Evolutionary conservation across 2,797 vertebrate species (phyloP), one percentile per base, ranked within the genome.

Genomic region (Gallinago nigripennis): DNA sequence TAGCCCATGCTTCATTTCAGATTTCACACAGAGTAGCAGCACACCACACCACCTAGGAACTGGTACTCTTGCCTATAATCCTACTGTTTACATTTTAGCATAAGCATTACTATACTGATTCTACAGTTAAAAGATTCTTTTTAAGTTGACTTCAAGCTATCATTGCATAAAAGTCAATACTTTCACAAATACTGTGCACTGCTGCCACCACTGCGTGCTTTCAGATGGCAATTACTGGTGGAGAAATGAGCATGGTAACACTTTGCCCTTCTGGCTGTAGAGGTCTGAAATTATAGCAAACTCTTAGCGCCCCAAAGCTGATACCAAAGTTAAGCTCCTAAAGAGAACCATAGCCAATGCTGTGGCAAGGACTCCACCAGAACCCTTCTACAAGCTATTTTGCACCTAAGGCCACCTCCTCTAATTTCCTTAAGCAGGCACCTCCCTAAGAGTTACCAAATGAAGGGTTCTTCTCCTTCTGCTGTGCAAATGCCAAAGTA

Each of bases 221-320:
- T 84, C 65, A 71, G 57, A 45, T 21, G 25, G 48, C 57, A 73
- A 35, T 46, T 51, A 17, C 33, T 61, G 35, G 8, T 75, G 61
- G 4, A 70, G 66, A 75, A 78, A 81, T 0, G 5, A 39, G 17
- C 31, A 25, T 0, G 1, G 8, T 4, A 69, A 39, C 39, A 30
- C 10, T 57, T 69, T 33, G 70, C 25, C 46, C 30, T 66, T 60
- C 37, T 24, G 39, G 28, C 9, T 48, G 12, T 6, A 60, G 46
- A 46, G 37, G 4, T 58, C 56, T 86, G 69, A 78, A 90, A 78
- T 20, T 16, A 57, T 30, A 58, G 27, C 58, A 65, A 82, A 65
- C 31, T 58, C 53, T 11, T 27, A 61, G 21, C 6, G 2, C 12
- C 30, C 37, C 50, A 37, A 66, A 35, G 41, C 48, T 69, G 25